These are phyloP conservation scores for Macrosoma leucophasiata DNA, from an alignment of 2,888 invertebrate genomes.

Conservation along the genomic window DNA sequence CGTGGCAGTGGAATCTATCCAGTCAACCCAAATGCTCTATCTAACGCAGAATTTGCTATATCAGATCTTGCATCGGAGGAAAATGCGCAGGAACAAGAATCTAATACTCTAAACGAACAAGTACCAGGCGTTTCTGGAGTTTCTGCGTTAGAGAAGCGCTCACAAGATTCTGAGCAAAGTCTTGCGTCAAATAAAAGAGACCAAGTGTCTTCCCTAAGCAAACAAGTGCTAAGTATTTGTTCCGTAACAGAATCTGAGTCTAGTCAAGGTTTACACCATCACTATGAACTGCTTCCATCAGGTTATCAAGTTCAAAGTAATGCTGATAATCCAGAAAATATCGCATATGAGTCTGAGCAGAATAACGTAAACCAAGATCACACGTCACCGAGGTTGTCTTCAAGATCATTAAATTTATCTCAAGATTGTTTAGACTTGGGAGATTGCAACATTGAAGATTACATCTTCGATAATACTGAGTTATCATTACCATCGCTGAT, in stretches of 20 bases:
- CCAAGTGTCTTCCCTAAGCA: slow-evolving; percentile 11
- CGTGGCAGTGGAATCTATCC: slow-evolving; percentile 25
- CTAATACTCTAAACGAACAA: slow-evolving; percentile 9
- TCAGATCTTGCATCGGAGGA: slow-evolving; percentile 23
- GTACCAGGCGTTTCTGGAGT: slow-evolving; percentile 8
- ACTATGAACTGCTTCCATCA: slow-evolving; percentile 8
- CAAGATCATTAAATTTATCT: slow-evolving; percentile 15
- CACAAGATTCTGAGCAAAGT: slow-evolving; percentile 11
- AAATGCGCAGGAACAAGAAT: slow-evolving; percentile 20
- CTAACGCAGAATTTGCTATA: slow-evolving; percentile 24
- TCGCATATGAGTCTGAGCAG: slow-evolving; percentile 16
- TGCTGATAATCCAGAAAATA: slow-evolving; percentile 8
- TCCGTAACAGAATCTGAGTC: slow-evolving; percentile 11
- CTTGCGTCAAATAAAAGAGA: slow-evolving; percentile 8
- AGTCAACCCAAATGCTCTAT: slow-evolving; percentile 23
- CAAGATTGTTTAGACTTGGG: slow-evolving; percentile 16
- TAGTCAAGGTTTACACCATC: slow-evolving; percentile 7
- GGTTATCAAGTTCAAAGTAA: slow-evolving; percentile 13
- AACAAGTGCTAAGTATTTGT: slow-evolving; percentile 10
- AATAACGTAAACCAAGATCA: slow-evolving; percentile 11
- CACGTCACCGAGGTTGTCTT: slow-evolving; percentile 10
- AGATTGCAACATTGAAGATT: slow-evolving; percentile 17
- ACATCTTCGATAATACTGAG: slow-evolving; percentile 19
- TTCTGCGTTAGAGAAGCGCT: slow-evolving; percentile 9
- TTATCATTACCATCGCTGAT: slow-evolving; percentile 20